Base-by-base conservation (phyloP, 2,113 vertebrate species). In the Neomonachus schauinslandi region DNA sequence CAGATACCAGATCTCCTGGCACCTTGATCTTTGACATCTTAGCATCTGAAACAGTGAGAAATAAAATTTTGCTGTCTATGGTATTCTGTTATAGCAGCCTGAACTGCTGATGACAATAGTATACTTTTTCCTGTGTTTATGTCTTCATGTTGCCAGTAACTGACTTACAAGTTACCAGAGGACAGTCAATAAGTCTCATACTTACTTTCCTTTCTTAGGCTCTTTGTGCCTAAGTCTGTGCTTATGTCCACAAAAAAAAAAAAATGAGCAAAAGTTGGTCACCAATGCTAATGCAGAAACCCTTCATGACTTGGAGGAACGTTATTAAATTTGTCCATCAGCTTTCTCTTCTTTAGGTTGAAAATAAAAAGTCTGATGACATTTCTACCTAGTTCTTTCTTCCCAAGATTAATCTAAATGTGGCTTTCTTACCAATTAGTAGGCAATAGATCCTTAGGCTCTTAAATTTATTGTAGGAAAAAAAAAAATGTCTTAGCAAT, bases 401-500 rank as follows among this genome's bases (percentile, higher is more conserved):
- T 51, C 28, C 7, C 22, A 89, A 61, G 36, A 72, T 2, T 87
- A 71, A 92, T 26, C 21, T 91, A 76, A 95, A 31, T 91, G 15
- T 33, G 9, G 10, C 13, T 76, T 55, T 88, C 24, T 94, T 74
- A 74, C 39, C 26, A 97, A 97, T 79, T 81, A 95, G 21, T 77
- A 93, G 69, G 49, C 84, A 87, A 63, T 53, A 93, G 33, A 63
- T 69, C 61, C 39, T 11, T 33, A 89, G 18, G 11, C 39, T 89
- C 53, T 90, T 61, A 42, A 97, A 94, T 61, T 55, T 63, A 65
- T 36, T 81, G 22, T 28, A 59, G 59, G 10, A 21, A 22, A 2
- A 77, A 2, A 77, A 77, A 46, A 90, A 95, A 49, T 77, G 3
- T 92, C 53, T 95, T 83, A 93, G 91, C 46, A 91, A 72, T 67